Evolutionary conservation across 1,140 invertebrate genomes (phyloP), one percentile per base, ranked within the genome.

Genomic region (honey bee (Apis mellifera)): DNA sequence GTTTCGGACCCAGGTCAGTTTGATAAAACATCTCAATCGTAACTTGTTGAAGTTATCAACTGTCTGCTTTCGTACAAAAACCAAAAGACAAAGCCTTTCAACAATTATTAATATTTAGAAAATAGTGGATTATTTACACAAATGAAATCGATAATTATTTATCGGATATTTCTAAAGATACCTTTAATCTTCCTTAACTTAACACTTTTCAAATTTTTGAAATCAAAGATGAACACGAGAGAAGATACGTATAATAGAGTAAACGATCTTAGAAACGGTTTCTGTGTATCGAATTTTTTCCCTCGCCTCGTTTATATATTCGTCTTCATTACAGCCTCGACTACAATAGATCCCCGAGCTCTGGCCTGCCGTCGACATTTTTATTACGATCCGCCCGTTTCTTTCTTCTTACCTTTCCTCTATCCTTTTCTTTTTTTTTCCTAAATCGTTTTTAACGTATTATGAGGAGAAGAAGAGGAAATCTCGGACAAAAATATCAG

Each of bases 1-100:
- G 88, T 48, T 89, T 89, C 69, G 87, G 90, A 80, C 84, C 92
- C 69, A 91, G 92, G 92, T 93, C 72, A 68, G 83, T 82, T 48
- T 64, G n/a, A 15, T 55, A n/a, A 76, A 54, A 50, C 60, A 9
- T 74, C 52, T 23, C 72, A 64, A 79, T 64, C 55, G 50, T 64
- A 78, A 50, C 26, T 21, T 42, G 5, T 42, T 42, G 7, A 42
- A 42, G 32, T 42, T 42, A 7, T 42, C 5, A 3, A 12, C n/a
- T 0, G 52, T 13, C 13, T 15, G 12, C 2, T 54, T 54, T 13
- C 12, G 52, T 15, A 15, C 9, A 54, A 54, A 54, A 13, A 9
- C 5, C 52, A 54, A 54, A 5, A 15, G 15, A 15, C 52, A 54
- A 42, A 42, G 32, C 32, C 32, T 42, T 42, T 42, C 1, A 54